Evolutionary conservation across 2,888 invertebrate species (phyloP).

Genomic region (Isoperla grammatica): DNA sequence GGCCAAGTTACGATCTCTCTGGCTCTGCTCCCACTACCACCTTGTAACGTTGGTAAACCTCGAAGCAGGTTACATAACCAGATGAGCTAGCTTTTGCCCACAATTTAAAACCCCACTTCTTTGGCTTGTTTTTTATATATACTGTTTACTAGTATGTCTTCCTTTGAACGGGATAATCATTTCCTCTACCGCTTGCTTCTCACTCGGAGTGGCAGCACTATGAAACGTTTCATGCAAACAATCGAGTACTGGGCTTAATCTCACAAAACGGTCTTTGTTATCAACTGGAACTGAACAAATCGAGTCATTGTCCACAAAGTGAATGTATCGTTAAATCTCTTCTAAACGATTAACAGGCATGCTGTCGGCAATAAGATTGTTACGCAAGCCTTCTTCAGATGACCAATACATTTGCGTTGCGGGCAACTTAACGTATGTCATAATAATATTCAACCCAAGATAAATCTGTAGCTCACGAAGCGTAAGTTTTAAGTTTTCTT

Average conservation of each 20-base stretch:
- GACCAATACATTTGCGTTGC: conserved; percentile 26
- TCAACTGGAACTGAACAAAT: conserved; percentile 19
- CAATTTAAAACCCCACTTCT: conserved; percentile 30
- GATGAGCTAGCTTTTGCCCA: conserved; percentile 27
- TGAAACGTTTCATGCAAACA: conserved; percentile 22
- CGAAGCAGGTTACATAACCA: conserved; percentile 30
- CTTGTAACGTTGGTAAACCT: conserved; percentile 19
- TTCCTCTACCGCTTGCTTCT: conserved; percentile 30
- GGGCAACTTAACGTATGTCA: conserved; percentile 28
- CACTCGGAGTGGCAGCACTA: conserved; percentile 24
- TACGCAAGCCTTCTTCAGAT: conserved; percentile 20
- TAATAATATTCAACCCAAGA: conserved; percentile 27
- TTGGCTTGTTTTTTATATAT: conserved; percentile 23
- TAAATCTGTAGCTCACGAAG: conserved; percentile 24
- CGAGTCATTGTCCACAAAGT: conserved; percentile 27
- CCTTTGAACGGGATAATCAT: conserved; percentile 33
- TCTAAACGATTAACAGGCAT: conserved; percentile 29
- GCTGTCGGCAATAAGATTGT: conserved; percentile 26
- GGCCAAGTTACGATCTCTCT: not conserved
- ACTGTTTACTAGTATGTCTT: conserved; percentile 28
- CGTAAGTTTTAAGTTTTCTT: not conserved
- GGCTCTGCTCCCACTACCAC: not conserved
- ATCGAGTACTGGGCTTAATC: conserved; percentile 25
- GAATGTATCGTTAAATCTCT: conserved; percentile 27
- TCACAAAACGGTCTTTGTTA: conserved; percentile 29